These are phyloP conservation scores for Stenurella melanura DNA, from an alignment of 2,888 invertebrate genomes.

Conservation along the genomic window DNA sequence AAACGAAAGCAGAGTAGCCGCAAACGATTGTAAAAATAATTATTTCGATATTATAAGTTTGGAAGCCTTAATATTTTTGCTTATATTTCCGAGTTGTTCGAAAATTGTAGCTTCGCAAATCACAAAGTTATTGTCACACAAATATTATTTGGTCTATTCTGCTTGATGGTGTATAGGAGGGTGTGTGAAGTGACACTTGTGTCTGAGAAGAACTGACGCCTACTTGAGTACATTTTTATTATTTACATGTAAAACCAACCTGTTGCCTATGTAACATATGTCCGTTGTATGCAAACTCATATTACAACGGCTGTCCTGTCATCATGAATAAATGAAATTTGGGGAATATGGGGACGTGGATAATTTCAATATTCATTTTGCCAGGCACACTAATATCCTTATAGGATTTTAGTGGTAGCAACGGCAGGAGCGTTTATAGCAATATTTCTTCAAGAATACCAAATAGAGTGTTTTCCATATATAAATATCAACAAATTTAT, in stretches of 20 bases:
- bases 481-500: no score
- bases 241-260: constrained; percentile 57
- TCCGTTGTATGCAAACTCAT: constrained; percentile 13
- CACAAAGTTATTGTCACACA: no score
- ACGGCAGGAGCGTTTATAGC: neutral
- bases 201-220: constrained; percentile 22
- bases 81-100: no score
- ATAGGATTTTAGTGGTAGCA: neutral
- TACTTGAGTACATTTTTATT: constrained; percentile 54
- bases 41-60: no score
- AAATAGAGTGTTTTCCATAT: no score
- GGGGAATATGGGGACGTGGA: constrained; percentile 1
- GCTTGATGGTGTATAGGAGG: neutral
- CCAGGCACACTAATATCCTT: neutral
- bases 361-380: constrained; percentile 18
- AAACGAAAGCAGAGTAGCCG: no score
- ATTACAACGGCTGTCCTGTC: constrained; percentile 29
- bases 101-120: no score
- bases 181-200: neutral
- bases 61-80: no score
- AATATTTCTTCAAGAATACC: neutral
- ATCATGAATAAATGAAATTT: constrained; percentile 34
- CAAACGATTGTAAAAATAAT: no score
- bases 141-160: neutral
- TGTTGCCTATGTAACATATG: constrained; percentile 51